Evolutionary conservation across 2,797 vertebrate genomes (phyloP), one percentile per base, ranked within the genome.

Genomic region (Sebastes minor): DNA sequence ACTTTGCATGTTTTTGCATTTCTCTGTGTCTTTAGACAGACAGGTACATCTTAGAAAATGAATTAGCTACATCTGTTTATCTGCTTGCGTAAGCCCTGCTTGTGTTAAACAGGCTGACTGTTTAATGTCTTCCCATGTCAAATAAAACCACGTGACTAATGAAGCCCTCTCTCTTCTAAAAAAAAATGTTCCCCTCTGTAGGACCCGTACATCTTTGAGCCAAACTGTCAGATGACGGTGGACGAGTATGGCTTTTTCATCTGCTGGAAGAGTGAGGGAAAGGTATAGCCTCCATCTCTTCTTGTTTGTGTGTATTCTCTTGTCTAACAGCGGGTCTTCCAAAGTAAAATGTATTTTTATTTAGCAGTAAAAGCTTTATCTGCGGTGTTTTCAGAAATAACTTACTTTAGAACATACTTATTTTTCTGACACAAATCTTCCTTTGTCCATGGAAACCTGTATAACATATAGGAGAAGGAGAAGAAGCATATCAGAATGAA

Each of bases 191-290:
- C 42, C 86, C 86, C 56, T 92, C 85, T 84, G 9, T 90, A 99
- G 99, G 99, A 99, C 88, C 98, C 98, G 1, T 98, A 97, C 83
- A 93, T 97, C 49, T 98, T 99, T 91, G 98, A 99, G 93, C 97
- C 98, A 80, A 97, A 96, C 92, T 98, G 97, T 91, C 96, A 97
- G 91, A 97, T 99, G 94, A 97, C 95, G 92, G 97, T 99, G 85
- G 98, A 99, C 38, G 98, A 99, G 91, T 99, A 96, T 82, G 98
- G 98, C 27, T 99, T 99, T 90, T 99, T 99, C 92, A 96, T 99
- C 83, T 97, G 97, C 25, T 99, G 98, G 98, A 99, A 97, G 93
- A 98, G 96, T 74, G 98, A 99, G 89, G 98, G 98, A 96, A 99
- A 99, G 98, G 98, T 99, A 97, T 4, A 2, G 2, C 13, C 25